Conservation (phyloP, 2,797 vertebrate genomes). For the Triplophysa bombifrons region DNA sequence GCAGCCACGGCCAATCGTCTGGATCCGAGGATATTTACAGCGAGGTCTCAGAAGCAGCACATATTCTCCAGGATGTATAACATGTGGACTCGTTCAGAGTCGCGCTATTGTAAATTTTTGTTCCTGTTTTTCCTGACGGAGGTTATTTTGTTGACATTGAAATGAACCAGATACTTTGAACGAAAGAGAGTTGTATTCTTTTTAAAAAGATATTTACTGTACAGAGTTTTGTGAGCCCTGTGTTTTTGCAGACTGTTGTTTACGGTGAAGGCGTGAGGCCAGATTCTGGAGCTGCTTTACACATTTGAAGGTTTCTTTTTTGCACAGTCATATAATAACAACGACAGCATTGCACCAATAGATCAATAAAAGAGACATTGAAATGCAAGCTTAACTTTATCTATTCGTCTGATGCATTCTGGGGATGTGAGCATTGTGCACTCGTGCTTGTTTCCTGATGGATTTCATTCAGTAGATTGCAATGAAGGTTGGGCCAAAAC, state of each 20-base stretch:
- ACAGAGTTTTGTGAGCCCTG: constrained; percentile 54
- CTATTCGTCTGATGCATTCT: constrained; percentile 82
- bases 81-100: constrained; percentile 74
- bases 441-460: constrained; percentile 10
- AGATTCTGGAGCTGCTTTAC: constrained; percentile 74
- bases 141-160: constrained; percentile 87
- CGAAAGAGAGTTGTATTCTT: constrained; percentile 80
- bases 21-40: constrained; percentile 73
- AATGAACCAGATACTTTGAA: constrained; percentile 80
- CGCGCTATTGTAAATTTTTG: constrained; percentile 57
- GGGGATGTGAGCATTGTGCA: constrained; percentile 70
- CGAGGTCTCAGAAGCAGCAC: constrained; percentile 75
- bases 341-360: constrained; percentile 62
- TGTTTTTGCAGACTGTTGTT: constrained; percentile 57
- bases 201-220: constrained; percentile 66
- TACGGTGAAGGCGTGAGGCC: constrained; percentile 52
- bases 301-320: constrained; percentile 62
- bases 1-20: constrained; percentile 77
- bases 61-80: constrained; percentile 86
- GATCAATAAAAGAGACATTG: constrained; percentile 66
- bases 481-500: constrained; percentile 47
- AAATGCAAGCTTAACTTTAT: constrained; percentile 75
- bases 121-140: constrained; percentile 88
- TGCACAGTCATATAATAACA: constrained; percentile 68
- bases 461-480: neutral